Percentiles rank a stretch among this genome's conserved stretches.
phyloP scores from a whole-genome alignment of 1,140 invertebrate species.

The Camponotus vicinus region DNA sequence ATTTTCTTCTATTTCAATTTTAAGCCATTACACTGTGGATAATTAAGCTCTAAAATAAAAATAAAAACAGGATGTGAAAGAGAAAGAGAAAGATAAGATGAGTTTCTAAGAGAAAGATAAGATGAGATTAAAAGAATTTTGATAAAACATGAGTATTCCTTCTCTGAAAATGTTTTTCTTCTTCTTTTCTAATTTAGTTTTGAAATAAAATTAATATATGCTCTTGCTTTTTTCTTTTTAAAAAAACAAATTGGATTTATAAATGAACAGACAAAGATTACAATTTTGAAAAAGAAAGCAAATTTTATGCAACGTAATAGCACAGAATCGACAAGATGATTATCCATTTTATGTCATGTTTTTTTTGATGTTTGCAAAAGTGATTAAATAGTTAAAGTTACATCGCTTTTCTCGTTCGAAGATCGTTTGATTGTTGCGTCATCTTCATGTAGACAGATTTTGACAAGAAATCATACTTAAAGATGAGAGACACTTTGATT shows the following conservation, averaged over 20 bases:
- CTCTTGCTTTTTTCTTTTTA: not conserved
- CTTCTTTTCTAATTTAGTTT: not conserved
- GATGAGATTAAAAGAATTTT: not conserved
- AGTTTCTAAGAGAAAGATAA: constrained; percentile 17
- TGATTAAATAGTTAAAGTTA: constrained; percentile 33
- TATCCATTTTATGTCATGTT: constrained; percentile 40
- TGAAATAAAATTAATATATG: not conserved
- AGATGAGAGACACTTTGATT: constrained; percentile 13
- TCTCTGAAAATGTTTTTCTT: not conserved
- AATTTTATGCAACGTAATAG: constrained; percentile 26
- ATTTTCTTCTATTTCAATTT: constrained; percentile 30
- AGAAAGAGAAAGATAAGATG: not conserved
- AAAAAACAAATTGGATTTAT: not conserved
- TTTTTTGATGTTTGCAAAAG: constrained; percentile 11
- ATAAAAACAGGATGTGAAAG: not conserved
- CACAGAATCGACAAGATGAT: not conserved
- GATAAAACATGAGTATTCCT: not conserved
- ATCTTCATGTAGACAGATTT: constrained; percentile 28
- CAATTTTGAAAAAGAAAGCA: constrained; percentile 3
- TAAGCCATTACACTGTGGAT: not conserved
- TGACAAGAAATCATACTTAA: constrained; percentile 38
- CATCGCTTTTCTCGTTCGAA: constrained; percentile 42
- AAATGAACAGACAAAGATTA: not conserved
- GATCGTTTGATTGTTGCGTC: constrained; percentile 37
- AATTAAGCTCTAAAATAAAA: constrained; percentile 1